Evolutionary conservation across 2,113 vertebrate genomes (phyloP), one percentile per base, ranked within the genome.

Genomic region (Ceyx melanurus): DNA sequence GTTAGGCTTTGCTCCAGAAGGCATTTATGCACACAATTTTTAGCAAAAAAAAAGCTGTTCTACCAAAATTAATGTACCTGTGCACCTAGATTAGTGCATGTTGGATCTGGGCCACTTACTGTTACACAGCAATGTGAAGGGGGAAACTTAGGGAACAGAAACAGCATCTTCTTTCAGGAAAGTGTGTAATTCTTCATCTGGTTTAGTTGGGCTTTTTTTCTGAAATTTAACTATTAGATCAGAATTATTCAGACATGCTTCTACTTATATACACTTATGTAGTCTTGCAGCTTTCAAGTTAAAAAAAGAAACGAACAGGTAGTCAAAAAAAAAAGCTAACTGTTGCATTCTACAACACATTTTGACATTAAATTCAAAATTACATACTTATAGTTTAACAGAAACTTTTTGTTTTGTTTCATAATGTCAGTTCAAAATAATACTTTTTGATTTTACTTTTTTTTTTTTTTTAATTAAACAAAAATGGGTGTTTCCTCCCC

Each of bases 1-100:
- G 90, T 14, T 72, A 12, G 88, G 92, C 88, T 80, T 65, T 80
- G 87, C 78, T 93, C 87, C 92, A 94, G 72, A 22, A 80, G 45
- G 31, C 78, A 20, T 80, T 89, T 58, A 67, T 64, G 78, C 67
- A 86, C 35, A 13, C 60, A 85, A 81, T 56, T 96, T 91, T 74
- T 65, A 89, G 78, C 67, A 64, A 92, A 86, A 92, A 37, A 37
- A 77, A 73, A 33, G 68, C 79, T 86, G 20, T 61, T 77, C 72
- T 48, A 89, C n/a, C 28, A 66, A 85, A 51, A 29, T 37, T 76
- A 67, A 82, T 76, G 78, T 91, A 89, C 75, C 67, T 89, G 45
- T 29, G 5, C 31, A 58, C 43, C 42, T 15, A 9, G 31, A 46
- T 87, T 10, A 93, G 62, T 25, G 45, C 50, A 13, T 46, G 42